Percentiles rank a stretch among this genome's conserved stretches.
phyloP scores from a whole-genome alignment of 2,888 invertebrate species.

The Sinopyrophorus schimmeli region DNA sequence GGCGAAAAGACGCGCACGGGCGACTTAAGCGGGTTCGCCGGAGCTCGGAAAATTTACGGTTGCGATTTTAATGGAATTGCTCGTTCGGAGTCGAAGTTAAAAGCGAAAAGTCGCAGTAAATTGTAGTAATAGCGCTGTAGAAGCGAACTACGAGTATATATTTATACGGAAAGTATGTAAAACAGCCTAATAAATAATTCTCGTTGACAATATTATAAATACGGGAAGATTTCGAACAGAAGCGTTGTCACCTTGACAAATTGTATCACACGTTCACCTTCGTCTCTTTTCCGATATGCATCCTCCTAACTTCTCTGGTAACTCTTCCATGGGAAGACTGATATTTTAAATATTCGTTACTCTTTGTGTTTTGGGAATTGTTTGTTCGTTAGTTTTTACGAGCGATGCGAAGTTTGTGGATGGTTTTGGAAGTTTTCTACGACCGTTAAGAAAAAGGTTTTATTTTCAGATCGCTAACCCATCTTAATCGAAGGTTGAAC shows the following conservation, averaged over 20 bases:
- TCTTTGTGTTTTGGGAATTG: too few relatives aligned
- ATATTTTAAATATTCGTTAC: too few relatives aligned
- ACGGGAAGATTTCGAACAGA: conserved; percentile 48
- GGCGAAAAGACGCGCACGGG: too few relatives aligned
- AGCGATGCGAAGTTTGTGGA: too few relatives aligned
- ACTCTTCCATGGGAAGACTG: conserved; percentile 13
- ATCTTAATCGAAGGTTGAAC: too few relatives aligned
- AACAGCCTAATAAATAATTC: conserved; percentile 45
- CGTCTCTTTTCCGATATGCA: too few relatives aligned
- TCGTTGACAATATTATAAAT: conserved; percentile 49
- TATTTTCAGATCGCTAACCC: too few relatives aligned
- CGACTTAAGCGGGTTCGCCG: too few relatives aligned
- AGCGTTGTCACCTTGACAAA: conserved; percentile 55
- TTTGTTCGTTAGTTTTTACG: too few relatives aligned
- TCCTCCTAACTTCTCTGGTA: too few relatives aligned
- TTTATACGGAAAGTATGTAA: conserved; percentile 43
- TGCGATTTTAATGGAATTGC: background rate
- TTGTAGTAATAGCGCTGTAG: conserved; percentile 32
- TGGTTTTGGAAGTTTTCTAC: too few relatives aligned
- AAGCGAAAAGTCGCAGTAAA: background rate
- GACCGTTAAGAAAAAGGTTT: too few relatives aligned
- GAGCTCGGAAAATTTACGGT: background rate
- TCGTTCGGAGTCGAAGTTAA: background rate
- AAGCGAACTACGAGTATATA: conserved; percentile 25
- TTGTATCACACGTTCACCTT: conserved; percentile 46